A percentile compares a stretch with the other conserved stretches of the same genome.
phyloP scores from a whole-genome alignment of 2,888 invertebrate species.

The Scaptomyza cyrtandrae region DNA sequence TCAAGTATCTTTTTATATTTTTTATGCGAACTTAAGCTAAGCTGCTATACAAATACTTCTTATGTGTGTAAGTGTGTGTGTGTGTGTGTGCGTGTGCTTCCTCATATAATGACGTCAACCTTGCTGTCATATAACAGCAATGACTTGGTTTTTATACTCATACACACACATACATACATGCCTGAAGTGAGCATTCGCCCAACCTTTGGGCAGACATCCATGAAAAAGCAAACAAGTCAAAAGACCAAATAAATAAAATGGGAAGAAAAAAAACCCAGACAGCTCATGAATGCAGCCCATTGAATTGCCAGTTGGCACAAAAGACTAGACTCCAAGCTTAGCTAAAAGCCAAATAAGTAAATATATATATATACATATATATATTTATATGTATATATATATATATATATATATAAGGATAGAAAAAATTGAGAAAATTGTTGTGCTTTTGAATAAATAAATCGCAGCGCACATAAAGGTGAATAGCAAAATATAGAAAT shows the following conservation, averaged over 20 bases:
- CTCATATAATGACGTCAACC: conserved; percentile 66
- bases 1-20: conserved; percentile 9
- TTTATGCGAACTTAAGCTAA: conserved; percentile 2
- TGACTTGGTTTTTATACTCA: conserved; percentile 43
- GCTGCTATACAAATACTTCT: conserved; percentile 25
- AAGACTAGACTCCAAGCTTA: conserved; percentile 73
- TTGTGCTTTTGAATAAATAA: conserved; percentile 73
- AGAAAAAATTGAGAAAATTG: conserved; percentile 42
- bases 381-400: conserved; percentile 29
- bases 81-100: conserved; percentile 9
- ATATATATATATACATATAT: conserved; percentile 17
- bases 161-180: conserved; percentile 6
- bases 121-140: conserved; percentile 34
- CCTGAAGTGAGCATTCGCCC: conserved; percentile 47
- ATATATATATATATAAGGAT: conserved; percentile 8
- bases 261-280: conserved; percentile 48
- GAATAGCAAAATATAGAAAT: conserved; percentile 40
- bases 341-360: conserved; percentile 74
- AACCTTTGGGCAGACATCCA: conserved; percentile 37
- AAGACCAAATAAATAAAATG: conserved; percentile 44
- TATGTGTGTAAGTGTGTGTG: conserved; percentile 17
- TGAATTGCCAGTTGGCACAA: conserved; percentile 71
- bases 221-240: conserved; percentile 57
- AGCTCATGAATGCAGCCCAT: conserved; percentile 68
- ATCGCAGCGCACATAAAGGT: conserved; percentile 67